Evolutionary conservation across 2,888 invertebrate genomes (phyloP).

Genomic region (Agrotis exclamationis): DNA sequence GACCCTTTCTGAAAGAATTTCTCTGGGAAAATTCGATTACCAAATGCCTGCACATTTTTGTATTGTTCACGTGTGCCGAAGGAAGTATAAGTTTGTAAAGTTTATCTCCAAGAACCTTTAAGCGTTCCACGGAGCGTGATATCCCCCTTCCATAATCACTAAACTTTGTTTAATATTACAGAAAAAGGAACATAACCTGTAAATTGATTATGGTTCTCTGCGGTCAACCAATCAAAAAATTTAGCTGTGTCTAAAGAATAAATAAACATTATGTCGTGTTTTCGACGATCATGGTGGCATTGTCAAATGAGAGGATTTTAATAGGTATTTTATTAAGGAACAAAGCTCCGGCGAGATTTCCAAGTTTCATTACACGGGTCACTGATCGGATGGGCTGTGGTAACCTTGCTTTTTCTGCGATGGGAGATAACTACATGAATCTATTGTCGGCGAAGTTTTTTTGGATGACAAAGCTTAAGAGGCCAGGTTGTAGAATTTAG

Average conservation of each 20-base stretch:
- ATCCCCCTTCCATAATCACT: slow-evolving; percentile 33
- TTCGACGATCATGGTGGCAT: slow-evolving; percentile 19
- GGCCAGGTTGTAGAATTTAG: slow-evolving; percentile 15
- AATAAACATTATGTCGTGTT: slow-evolving; percentile 16
- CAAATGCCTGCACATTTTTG: slow-evolving; percentile 31
- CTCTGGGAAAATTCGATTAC: slow-evolving; percentile 29
- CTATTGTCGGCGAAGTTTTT: slow-evolving; percentile 40
- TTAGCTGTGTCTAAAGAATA: slow-evolving; percentile 17
- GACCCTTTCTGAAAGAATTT: slow-evolving; percentile 43
- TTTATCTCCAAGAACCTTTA: slow-evolving; percentile 29
- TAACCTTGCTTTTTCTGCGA: slow-evolving; percentile 45
- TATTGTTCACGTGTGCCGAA: slow-evolving; percentile 28
- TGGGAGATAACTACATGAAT: slow-evolving; percentile 34
- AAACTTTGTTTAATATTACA: slow-evolving; percentile 40
- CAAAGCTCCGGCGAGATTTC: slow-evolving; percentile 51
- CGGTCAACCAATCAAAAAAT: slow-evolving; percentile 33
- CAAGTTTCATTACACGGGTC: slow-evolving; percentile 60
- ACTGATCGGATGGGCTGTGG: slow-evolving; percentile 37
- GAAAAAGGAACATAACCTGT: slow-evolving; percentile 10
- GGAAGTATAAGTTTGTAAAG: slow-evolving; percentile 22
- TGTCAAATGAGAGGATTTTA: slow-evolving; percentile 38
- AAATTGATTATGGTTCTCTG: slow-evolving; percentile 35
- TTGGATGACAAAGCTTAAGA: slow-evolving; percentile 28
- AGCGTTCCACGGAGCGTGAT: slow-evolving; percentile 25
- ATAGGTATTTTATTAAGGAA: slow-evolving; percentile 43